phyloP scores from a whole-genome alignment of 2,888 invertebrate species.

The Sylvicola fuscatus region DNA sequence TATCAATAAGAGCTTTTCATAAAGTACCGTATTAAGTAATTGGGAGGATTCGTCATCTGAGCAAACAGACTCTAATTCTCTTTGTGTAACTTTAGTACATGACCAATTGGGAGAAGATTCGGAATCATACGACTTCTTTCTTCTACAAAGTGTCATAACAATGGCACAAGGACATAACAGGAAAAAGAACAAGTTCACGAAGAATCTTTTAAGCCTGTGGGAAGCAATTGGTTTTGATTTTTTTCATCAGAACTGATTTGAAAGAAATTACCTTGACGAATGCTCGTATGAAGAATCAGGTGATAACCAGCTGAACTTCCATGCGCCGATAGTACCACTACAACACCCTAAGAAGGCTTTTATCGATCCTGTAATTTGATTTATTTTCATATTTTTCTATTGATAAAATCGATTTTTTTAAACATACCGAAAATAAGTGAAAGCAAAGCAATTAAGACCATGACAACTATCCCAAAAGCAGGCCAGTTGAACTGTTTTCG shows the following conservation, averaged over 20 bases:
- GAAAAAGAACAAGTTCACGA: conserved; percentile 14
- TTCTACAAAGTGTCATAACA: conserved; percentile 12
- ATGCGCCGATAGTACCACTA: conserved; percentile 9
- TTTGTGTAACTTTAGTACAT: too few relatives aligned
- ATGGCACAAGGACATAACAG: conserved; percentile 12
- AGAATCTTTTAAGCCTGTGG: conserved; percentile 11
- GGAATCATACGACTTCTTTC: too few relatives aligned
- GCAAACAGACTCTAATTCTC: too few relatives aligned
- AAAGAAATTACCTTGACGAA: conserved; percentile 10
- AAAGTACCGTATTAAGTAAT: too few relatives aligned
- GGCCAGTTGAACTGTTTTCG: too few relatives aligned
- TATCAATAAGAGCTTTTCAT: too few relatives aligned
- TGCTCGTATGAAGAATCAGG: conserved; percentile 11
- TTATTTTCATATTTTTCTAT: too few relatives aligned
- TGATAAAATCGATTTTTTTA: not conserved
- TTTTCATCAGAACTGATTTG: not conserved
- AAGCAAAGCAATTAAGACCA: not conserved
- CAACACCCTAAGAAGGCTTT: conserved; percentile 15
- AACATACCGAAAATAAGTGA: not conserved
- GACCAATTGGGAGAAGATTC: too few relatives aligned
- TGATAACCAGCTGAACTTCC: conserved; percentile 13
- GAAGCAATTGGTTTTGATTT: too few relatives aligned
- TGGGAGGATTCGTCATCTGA: too few relatives aligned
- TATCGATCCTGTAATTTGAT: conserved; percentile 10
- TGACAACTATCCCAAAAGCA: too few relatives aligned